Conservation (phyloP, 2,888 invertebrate genomes). For the Luffia ferchaultella region DNA sequence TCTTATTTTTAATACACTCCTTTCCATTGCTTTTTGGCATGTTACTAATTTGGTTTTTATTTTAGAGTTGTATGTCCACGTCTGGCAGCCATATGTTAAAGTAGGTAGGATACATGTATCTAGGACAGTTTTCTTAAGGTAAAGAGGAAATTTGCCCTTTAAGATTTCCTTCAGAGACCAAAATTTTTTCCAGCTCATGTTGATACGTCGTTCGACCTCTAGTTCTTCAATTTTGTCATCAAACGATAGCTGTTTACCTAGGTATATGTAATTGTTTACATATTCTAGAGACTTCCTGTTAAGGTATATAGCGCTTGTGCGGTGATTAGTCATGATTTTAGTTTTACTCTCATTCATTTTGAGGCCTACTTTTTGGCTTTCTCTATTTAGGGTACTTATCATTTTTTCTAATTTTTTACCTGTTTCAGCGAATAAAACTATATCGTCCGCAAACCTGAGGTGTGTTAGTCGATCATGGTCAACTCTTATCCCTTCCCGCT, state of each 20-base stretch:
- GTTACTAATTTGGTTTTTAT: conserved; percentile 12
- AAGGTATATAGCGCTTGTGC: neutral
- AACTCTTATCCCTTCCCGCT: neutral
- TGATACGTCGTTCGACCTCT: conserved; percentile 2
- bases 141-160: neutral
- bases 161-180: conserved; percentile 5
- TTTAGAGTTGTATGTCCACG: neutral
- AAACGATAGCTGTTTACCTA: conserved; percentile 6
- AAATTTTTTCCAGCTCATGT: neutral
- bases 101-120: neutral
- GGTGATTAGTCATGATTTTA: neutral
- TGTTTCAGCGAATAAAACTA: neutral
- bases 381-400: neutral
- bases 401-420: neutral
- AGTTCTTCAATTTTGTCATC: conserved; percentile 3
- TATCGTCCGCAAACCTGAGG: neutral
- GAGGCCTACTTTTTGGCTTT: neutral
- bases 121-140: conserved; percentile 1
- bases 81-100: neutral
- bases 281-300: neutral
- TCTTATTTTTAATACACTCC: conserved; percentile 12
- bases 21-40: conserved; percentile 12
- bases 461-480: neutral
- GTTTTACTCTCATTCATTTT: neutral
- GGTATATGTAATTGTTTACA: neutral